phyloP scores from a whole-genome alignment of 1,140 invertebrate species.

The Leptinotarsa lineolata region DNA sequence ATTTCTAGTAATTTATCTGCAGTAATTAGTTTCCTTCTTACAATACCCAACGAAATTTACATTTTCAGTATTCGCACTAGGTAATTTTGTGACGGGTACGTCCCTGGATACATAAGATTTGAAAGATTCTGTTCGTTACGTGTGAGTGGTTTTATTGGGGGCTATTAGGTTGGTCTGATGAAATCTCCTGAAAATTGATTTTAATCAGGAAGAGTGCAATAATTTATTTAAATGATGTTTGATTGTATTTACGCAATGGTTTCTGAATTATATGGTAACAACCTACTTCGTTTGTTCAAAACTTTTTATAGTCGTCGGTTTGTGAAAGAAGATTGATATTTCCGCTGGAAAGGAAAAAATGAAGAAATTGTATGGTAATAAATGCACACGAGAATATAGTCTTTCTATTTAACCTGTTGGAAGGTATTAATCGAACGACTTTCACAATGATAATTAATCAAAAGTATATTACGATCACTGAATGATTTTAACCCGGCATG shows the following conservation, averaged over 20 bases:
- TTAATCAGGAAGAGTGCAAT: slow-evolving; percentile 9
- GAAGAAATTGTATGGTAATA: not conserved
- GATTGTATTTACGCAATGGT: slow-evolving; percentile 11
- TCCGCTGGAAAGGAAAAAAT: not conserved
- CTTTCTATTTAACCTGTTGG: no score
- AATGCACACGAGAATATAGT: no score
- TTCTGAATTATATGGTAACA: not conserved
- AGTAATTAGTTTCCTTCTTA: no score
- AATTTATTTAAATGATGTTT: slow-evolving; percentile 11
- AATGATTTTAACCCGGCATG: no score
- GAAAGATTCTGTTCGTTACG: not conserved
- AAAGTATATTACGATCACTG: no score
- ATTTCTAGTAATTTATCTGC: no score
- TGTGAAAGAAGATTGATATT: not conserved
- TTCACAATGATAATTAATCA: no score
- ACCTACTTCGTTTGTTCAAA: not conserved
- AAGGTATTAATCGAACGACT: no score
- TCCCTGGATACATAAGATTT: no score
- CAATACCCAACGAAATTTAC: no score
- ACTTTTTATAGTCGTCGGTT: not conserved
- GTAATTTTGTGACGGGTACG: no score
- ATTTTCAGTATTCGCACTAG: no score
- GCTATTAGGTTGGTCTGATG: not conserved
- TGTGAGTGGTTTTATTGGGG: slow-evolving; percentile 11
- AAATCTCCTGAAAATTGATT: not conserved